Evolutionary conservation across 2,797 vertebrate genomes (phyloP).

Genomic region (Cryptoprocta ferox): DNA sequence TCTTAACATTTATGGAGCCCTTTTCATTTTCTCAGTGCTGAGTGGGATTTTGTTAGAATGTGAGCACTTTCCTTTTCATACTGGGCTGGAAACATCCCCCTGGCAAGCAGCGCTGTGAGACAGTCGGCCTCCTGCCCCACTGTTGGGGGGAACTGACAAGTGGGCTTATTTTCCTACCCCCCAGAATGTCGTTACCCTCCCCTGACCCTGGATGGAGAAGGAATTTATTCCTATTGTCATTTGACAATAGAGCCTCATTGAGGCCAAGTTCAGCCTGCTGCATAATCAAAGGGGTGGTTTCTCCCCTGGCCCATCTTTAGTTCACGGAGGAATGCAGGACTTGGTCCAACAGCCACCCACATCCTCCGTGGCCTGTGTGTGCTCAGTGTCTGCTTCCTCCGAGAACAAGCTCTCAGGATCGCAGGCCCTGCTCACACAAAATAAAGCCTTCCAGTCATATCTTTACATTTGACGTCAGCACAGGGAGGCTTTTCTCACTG

Average conservation of each 20-base stretch:
- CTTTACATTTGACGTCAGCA: neutral
- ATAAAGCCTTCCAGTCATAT: conserved; percentile 21
- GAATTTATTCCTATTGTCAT: conserved; percentile 79
- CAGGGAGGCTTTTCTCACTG: neutral
- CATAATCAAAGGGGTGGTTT: conserved; percentile 82
- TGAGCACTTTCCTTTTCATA: neutral
- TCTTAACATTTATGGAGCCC: conserved; percentile 28
- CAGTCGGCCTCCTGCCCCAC: rapidly evolving
- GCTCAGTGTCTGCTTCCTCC: conserved; percentile 77
- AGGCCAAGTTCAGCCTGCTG: conserved; percentile 82
- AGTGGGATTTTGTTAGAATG: conserved; percentile 71
- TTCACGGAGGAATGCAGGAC: conserved; percentile 83
- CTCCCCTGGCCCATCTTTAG: conserved; percentile 82
- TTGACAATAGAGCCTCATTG: conserved; percentile 80
- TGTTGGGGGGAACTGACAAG: neutral
- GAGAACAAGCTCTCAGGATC: conserved; percentile 19
- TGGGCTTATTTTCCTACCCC: conserved; percentile 41
- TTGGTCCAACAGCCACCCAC: conserved; percentile 86
- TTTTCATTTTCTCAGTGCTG: conserved; percentile 44
- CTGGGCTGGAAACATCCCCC: neutral
- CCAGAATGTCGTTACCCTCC: conserved; percentile 62
- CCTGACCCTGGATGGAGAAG: conserved; percentile 74
- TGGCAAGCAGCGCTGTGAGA: neutral
- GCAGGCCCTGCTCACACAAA: neutral
- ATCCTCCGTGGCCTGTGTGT: conserved; percentile 81